These are phyloP conservation scores for Tapirus terrestris DNA, from an alignment of 2,113 vertebrate species.

Conservation along the genomic window DNA sequence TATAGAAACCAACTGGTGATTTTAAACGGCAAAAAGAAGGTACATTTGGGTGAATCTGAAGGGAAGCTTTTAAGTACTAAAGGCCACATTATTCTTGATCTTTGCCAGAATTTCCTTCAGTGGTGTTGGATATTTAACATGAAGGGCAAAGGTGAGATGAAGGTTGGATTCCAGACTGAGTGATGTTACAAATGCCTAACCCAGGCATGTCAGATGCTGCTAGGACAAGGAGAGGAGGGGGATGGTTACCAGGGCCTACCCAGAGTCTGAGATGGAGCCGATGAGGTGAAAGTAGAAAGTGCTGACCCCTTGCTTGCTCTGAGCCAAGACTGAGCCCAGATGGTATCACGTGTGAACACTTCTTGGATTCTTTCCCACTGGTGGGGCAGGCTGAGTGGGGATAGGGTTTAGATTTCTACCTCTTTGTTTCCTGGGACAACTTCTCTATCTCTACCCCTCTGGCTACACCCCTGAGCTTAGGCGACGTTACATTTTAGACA, in stretches of 20 bases:
- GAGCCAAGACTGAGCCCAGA: fast-evolving
- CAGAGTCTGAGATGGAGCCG: not conserved
- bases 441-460: not conserved
- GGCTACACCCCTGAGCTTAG: not conserved
- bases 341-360: fast-evolving
- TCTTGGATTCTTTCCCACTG: not conserved
- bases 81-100: not conserved
- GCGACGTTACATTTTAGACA: not conserved
- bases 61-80: not conserved
- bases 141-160: not conserved
- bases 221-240: not conserved
- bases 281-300: not conserved
- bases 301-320: fast-evolving
- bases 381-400: not conserved
- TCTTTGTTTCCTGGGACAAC: not conserved
- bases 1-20: not conserved
- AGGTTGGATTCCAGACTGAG: not conserved
- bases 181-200: not conserved
- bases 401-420: not conserved
- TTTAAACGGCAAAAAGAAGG: not conserved
- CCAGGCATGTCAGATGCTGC: no score
- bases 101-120: not conserved
- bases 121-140: not conserved
- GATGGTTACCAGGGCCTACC: not conserved
- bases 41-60: not conserved